phyloP scores from a whole-genome alignment of 1,140 invertebrate genomes.

The Neodiprion virginianus region DNA sequence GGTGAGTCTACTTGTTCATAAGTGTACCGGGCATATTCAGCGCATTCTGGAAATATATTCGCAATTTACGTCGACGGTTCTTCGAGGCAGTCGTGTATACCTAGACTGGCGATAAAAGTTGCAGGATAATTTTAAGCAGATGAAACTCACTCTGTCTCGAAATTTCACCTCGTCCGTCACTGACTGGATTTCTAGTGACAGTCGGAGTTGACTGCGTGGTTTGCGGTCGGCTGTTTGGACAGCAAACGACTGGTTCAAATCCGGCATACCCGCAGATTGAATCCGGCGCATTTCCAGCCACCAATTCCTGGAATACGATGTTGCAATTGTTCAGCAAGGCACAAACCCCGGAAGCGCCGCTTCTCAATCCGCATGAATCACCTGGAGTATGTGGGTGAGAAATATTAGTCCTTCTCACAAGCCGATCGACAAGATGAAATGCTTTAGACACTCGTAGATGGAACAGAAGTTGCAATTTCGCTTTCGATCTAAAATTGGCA shows the following conservation, averaged over 20 bases:
- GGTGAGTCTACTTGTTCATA: constrained; percentile 38
- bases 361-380: constrained; percentile 29
- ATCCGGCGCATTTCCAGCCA: constrained; percentile 34
- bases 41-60: constrained; percentile 43
- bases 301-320: constrained; percentile 36
- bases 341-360: constrained; percentile 35
- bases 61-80: neutral
- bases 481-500: no score
- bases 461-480: no score
- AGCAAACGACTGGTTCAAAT: constrained; percentile 45
- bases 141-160: constrained; percentile 32
- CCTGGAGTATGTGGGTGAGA: constrained; percentile 28
- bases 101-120: neutral
- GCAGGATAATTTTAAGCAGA: neutral
- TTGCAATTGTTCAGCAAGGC: constrained; percentile 29
- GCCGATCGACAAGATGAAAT: no score
- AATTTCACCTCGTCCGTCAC: neutral
- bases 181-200: neutral
- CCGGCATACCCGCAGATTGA: constrained; percentile 31
- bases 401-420: no score
- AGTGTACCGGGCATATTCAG: constrained; percentile 43
- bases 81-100: constrained; percentile 4
- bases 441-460: no score
- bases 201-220: neutral
- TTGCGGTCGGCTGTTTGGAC: constrained; percentile 30